These are phyloP conservation scores for Cassiopea xamachana DNA, from an alignment of 30 jellyfish, hydroid and myxozoan genomes.

Conservation along the genomic window DNA sequence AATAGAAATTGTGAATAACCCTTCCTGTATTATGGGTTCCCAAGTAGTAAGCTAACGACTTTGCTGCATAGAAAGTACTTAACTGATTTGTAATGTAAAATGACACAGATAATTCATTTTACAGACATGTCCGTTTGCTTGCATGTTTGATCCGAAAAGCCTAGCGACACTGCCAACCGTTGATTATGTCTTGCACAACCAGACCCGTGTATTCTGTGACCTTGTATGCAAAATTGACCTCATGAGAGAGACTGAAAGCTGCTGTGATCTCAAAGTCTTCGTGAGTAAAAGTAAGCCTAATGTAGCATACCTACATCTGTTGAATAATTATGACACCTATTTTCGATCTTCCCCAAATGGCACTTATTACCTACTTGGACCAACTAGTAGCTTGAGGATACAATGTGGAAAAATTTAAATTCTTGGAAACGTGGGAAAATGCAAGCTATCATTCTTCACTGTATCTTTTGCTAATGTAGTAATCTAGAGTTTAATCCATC, in stretches of 20 bases:
- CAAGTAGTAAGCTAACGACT: too few species aligned
- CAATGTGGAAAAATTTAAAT: too few species aligned
- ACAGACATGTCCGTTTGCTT: neutral
- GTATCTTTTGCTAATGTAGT: too few species aligned
- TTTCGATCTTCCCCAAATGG: neutral
- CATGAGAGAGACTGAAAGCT: neutral
- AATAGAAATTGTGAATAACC: too few species aligned
- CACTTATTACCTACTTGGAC: neutral
- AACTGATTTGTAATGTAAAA: too few species aligned
- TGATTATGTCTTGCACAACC: neutral
- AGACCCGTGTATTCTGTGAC: neutral
- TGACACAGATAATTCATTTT: neutral
- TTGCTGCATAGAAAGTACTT: too few species aligned
- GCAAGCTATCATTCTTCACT: too few species aligned
- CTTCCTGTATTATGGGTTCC: too few species aligned
- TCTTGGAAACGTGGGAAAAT: too few species aligned
- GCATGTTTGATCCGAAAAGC: constrained; percentile 12
- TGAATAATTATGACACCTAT: neutral
- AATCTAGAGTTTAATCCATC: too few species aligned
- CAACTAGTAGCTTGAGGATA: too few species aligned
- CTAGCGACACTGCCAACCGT: neutral
- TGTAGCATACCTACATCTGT: neutral
- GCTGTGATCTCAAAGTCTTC: neutral
- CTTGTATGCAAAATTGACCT: neutral
- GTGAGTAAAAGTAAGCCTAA: neutral